A percentile compares a stretch with the other conserved stretches of the same genome.
Conservation (phyloP, 2,113 vertebrate species). For the Rissa tridactyla region DNA sequence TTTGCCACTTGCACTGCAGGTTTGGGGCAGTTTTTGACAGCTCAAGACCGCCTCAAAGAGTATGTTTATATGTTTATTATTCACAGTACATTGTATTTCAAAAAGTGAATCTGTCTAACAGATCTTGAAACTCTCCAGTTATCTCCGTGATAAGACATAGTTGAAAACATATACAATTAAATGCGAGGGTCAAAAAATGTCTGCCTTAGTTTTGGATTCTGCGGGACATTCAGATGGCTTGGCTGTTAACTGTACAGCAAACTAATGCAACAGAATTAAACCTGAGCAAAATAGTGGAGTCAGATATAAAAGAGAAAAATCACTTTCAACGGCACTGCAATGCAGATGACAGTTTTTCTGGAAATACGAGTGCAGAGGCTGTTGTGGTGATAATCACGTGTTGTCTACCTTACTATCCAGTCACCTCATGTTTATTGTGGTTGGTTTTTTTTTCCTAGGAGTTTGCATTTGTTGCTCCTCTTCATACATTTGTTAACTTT, state of each 20-base stretch:
- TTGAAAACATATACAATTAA: not conserved
- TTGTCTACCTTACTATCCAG: not conserved
- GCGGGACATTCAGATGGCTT: not conserved
- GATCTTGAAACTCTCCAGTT: not conserved
- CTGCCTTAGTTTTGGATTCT: not conserved
- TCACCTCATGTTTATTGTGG: not conserved
- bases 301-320: not conserved
- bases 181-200: not conserved
- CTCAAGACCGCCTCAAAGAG: not conserved
- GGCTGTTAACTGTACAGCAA: not conserved
- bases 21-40: not conserved
- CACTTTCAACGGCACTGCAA: not conserved
- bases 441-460: fast-evolving
- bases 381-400: not conserved
- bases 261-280: not conserved
- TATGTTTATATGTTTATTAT: not conserved
- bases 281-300: not conserved
- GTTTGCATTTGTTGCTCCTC: not conserved
- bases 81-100: not conserved
- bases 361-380: not conserved
- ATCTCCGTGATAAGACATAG: not conserved
- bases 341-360: not conserved
- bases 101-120: not conserved
- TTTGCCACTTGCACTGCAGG: not conserved
- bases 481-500: not conserved